phyloP scores from a whole-genome alignment of 2,797 vertebrate genomes.

The Sebastes vulpes region DNA sequence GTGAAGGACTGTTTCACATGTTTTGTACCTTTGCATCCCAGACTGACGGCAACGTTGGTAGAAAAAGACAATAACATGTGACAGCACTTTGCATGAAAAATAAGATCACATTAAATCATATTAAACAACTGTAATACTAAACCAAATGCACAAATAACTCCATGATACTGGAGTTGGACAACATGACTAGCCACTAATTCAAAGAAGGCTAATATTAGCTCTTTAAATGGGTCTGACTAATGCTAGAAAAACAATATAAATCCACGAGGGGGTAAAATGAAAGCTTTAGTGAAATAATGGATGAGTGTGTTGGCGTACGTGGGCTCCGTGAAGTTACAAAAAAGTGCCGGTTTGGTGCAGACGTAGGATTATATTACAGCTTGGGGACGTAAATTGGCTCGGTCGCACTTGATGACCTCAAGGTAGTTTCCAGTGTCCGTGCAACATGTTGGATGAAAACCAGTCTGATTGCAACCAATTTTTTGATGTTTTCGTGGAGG shows the following conservation, averaged over 20 bases:
- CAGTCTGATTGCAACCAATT: neutral
- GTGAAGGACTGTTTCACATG: neutral
- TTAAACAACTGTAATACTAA: neutral
- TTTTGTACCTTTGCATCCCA: neutral
- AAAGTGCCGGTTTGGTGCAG: neutral
- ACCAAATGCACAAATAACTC: neutral
- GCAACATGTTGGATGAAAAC: neutral
- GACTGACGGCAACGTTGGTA: neutral
- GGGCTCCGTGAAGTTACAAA: neutral
- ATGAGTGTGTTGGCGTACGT: neutral
- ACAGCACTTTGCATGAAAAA: too few relatives aligned
- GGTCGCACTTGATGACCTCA: neutral
- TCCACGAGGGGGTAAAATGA: neutral
- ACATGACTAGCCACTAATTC: neutral
- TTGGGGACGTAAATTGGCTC: conserved; percentile 16
- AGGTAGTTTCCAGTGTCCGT: neutral
- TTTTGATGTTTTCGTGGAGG: neutral
- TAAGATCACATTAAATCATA: too few relatives aligned
- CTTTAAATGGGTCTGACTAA: neutral
- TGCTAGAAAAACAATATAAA: neutral
- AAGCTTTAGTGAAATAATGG: neutral
- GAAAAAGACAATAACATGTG: neutral
- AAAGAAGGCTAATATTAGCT: neutral
- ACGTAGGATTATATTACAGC: conserved; percentile 7
- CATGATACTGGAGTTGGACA: neutral